phyloP scores from a whole-genome alignment of 2,113 vertebrate species.

The Colaptes auratus region DNA sequence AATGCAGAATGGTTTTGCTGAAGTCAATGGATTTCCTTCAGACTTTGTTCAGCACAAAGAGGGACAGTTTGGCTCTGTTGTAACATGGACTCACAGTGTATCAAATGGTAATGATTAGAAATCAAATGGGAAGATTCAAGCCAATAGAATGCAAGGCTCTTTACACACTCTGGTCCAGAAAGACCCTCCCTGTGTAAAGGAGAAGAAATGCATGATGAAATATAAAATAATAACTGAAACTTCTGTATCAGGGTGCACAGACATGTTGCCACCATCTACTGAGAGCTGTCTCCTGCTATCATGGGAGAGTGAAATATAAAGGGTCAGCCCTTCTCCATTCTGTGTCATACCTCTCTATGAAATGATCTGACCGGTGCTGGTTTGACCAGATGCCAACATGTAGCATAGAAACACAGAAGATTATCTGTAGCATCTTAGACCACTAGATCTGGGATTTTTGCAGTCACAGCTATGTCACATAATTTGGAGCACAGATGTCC shows the following conservation, averaged over 20 bases:
- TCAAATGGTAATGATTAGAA: not conserved
- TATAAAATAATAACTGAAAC: not conserved
- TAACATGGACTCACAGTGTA: not conserved
- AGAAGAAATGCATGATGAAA: not conserved
- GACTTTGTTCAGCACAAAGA: not conserved
- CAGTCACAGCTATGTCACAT: not conserved
- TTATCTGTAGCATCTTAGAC: not conserved
- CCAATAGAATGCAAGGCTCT: not conserved
- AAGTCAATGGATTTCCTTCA: not conserved
- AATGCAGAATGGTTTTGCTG: not conserved
- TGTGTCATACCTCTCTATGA: not conserved
- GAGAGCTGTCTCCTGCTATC: not conserved
- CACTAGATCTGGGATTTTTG: not conserved
- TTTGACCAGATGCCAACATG: not conserved
- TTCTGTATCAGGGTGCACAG: not conserved
- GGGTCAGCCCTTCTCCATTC: not conserved
- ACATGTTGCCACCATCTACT: not conserved
- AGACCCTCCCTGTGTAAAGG: not conserved
- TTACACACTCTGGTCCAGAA: not conserved
- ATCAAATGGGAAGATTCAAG: not conserved
- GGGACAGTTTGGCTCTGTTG: not conserved
- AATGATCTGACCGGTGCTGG: not conserved
- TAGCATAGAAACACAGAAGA: not conserved
- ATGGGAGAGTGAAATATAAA: not conserved
- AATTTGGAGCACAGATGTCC: not conserved